Conservation (phyloP, 2,113 vertebrate genomes). For the Chloropsis hardwickii region DNA sequence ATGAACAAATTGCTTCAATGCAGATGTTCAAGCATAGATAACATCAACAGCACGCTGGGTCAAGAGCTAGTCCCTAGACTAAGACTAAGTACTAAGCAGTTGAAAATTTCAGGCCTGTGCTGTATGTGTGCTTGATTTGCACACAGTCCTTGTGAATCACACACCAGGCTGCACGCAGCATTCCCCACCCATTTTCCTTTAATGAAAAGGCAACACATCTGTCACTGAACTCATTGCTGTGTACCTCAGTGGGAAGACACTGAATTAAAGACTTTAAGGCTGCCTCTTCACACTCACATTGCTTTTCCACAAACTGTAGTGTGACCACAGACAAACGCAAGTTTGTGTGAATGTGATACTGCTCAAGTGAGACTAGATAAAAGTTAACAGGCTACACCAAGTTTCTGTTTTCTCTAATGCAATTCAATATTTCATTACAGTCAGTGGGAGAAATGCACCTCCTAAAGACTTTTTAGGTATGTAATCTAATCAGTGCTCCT, state of each 20-base stretch:
- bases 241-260: not conserved
- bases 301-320: not conserved
- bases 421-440: not conserved
- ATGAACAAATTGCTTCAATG: not conserved
- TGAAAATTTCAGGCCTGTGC: not conserved
- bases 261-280: not conserved
- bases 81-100: not conserved
- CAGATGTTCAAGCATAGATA: not conserved
- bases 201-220: not conserved
- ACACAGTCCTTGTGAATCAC: not conserved
- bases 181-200: not conserved
- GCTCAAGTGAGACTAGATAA: not conserved
- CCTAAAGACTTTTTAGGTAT: not conserved
- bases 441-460: not conserved
- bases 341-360: not conserved
- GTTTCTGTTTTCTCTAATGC: not conserved
- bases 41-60: not conserved
- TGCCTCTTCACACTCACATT: fast-evolving
- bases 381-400: not conserved
- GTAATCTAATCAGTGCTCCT: not conserved
- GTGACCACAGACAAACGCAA: not conserved
- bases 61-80: not conserved
- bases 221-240: not conserved
- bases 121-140: not conserved
- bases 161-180: not conserved